Evolutionary conservation across 2,888 invertebrate species (phyloP), one percentile per base, ranked within the genome.

Genomic region (Petrolisthes manimaculis): DNA sequence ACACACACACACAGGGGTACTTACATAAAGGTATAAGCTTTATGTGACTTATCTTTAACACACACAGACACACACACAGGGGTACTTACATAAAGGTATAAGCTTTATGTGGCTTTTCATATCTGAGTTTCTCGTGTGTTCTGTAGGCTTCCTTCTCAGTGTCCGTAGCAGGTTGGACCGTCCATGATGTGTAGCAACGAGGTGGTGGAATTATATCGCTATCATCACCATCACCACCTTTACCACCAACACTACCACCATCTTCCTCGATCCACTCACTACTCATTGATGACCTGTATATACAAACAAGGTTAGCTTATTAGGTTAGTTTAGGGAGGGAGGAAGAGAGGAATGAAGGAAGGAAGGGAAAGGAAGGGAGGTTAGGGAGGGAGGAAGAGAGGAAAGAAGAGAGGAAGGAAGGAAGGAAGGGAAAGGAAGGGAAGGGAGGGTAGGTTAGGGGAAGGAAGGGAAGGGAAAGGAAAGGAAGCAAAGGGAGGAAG

Each of bases 51-150:
- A n/a, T n/a, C n/a, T n/a, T n/a, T n/a, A n/a, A 37, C 37, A 37
- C 37, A 37, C 37, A 37, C 37, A 37, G 37, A 37, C 37, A 37
- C 37, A 37, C 37, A 37, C 55, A 54, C 61, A 37, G 83, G 21
- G 37, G 71, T 4, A 37, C 85, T 53, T 37, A 89, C 90, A 95
- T 94, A 92, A 97, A 98, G 0, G 98, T 98, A 92, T 97, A 99
- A 0, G 98, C 96, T 92, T 96, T 96, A 91, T 98, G 97, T 0
- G 98, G 98, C 90, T 96, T 95, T 80, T 96, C 96, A 93, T 97
- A 99, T 81, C 98, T 94, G 91, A 95, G 94, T 21, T 96, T 94
- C 93, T 99, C 98, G 93, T 94, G 93, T 84, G 92, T 92, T 86
- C 93, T 92, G 91, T 93, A 94, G 55, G 92, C 85, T 12, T 90